Evolutionary conservation across 2,797 vertebrate genomes (phyloP), one percentile per base, ranked within the genome.

Genomic region (Toxotes lorentzi): DNA sequence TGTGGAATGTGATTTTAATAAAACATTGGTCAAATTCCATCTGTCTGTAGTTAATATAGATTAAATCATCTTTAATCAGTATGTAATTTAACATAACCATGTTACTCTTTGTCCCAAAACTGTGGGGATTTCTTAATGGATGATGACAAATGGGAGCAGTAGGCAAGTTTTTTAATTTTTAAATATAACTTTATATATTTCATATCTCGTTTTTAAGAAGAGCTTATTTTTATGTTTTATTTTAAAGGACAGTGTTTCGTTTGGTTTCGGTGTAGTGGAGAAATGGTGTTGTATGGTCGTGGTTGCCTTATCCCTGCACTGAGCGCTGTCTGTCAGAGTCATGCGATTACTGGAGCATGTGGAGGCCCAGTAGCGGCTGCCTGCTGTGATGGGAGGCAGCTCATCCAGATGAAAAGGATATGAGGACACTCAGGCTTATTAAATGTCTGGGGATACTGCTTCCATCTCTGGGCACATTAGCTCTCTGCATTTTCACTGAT

Each of bases 401-500:
- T 76, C 79, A 76, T 51, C 50, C 62, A 71, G 57, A 80, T 76
- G 70, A 75, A 73, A 82, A 85, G 70, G 66, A 80, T 78, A 45
- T 50, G 23, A 66, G 67, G 70, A 70, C 66, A 58, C n/a, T 17
- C 56, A 53, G 30, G 68, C 77, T 47, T 32, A 64, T 81, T 69
- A 72, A 45, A 71, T 61, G 60, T 57, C 61, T 58, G 45, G 47
- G 54, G 70, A 77, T 63, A 30, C 53, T 35, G 53, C 71, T 57
- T 79, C 63, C 54, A 51, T 85, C 61, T 70, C 48, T 53, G 38
- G 67, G 68, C 66, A 59, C 70, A 81, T 61, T 40, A 48, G 27
- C 27, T 80, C 47, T 58, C 41, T 66, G 54, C n/a, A 35, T 76
- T 78, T 79, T 40, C 27, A 43, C 61, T 70, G 72, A 77, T 65